Evolutionary conservation across 2,888 invertebrate species (phyloP), one percentile per base, ranked within the genome.

Genomic region (Lepidochrysops patricia): DNA sequence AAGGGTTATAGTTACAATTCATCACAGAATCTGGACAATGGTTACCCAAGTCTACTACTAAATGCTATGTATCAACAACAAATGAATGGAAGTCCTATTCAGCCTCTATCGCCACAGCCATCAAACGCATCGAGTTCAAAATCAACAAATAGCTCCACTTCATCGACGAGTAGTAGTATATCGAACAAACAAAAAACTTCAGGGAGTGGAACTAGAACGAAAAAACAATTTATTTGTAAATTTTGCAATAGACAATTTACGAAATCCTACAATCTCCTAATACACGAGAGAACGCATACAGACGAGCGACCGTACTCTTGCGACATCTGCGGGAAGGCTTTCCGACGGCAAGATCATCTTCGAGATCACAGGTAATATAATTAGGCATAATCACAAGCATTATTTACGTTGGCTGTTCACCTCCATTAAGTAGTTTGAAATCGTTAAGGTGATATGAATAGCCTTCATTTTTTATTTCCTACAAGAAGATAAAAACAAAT

Each of bases 211-310:
- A 94, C 96, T 29, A 91, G 98, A 66, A 97, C 97, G 34, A 98
- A 98, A 88, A 98, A 98, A 82, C 98, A 98, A 83, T 99, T 98
- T 85, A 98, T 99, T 75, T 99, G 99, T 90, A 97, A 97, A 87
- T 99, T 96, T 89, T 99, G 99, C 84, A 96, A 96, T 80, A 92
- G 99, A 57, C 97, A 98, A 79, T 99, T 99, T 84, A 98, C 98
- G 66, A 99, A 99, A 90, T 97, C 97, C 57, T 99, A 98, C 86
- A 99, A 99, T 87, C 91, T 99, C 74, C 91, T 98, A 71, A 99
- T 99, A 72, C 99, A 99, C 88, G 98, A 98, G 80, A 91, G 98
- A 76, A 99, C 98, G 15, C 98, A 99, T 79, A 99, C 98, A 35
- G 98, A 98, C 79, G 99, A 99, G 85, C 89, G 98, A 67, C 98